Evolutionary conservation across 1,140 invertebrate species (phyloP).

Genomic region (Cotesia vestalis): DNA sequence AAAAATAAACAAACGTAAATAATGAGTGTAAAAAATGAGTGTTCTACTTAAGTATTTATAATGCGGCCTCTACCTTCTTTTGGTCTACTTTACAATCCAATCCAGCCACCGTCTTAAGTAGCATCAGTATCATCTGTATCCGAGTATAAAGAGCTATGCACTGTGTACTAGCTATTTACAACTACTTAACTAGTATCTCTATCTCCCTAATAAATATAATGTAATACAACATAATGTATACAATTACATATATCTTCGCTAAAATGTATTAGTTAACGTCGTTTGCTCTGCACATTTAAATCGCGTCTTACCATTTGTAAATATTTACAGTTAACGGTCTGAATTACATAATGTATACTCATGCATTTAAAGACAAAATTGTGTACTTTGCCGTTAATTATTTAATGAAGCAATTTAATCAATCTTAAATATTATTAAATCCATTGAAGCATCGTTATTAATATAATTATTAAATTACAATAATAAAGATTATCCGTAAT

Average conservation of each 20-base stretch:
- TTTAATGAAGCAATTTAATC: not conserved
- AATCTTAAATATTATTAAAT: too few relatives aligned
- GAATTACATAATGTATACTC: slow-evolving; percentile 52
- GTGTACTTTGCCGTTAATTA: not conserved
- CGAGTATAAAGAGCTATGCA: not conserved
- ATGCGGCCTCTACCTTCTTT: slow-evolving; percentile 43
- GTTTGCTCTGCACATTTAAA: too few relatives aligned
- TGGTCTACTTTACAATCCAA: slow-evolving; percentile 37
- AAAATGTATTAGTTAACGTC: slow-evolving; percentile 37
- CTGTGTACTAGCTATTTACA: not conserved
- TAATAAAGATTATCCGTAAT: slow-evolving; percentile 12
- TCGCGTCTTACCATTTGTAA: too few relatives aligned
- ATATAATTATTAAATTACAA: slow-evolving; percentile 2
- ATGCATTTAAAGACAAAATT: slow-evolving; percentile 24
- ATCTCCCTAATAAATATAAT: not conserved
- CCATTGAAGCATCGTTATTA: not conserved
- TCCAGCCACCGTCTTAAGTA: not conserved
- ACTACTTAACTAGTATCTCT: slow-evolving; percentile 19
- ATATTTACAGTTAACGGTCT: slow-evolving; percentile 58
- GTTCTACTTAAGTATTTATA: slow-evolving; percentile 56
- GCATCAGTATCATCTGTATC: slow-evolving; percentile 11
- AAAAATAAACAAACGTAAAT: slow-evolving; percentile 10
- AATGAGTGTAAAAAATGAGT: slow-evolving; percentile 30
- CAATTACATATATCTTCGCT: slow-evolving; percentile 42
- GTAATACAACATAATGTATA: too few relatives aligned